Percentiles rank a stretch among this genome's conserved stretches.
These are phyloP conservation scores for Pantherophis guttatus DNA, from an alignment of 2,113 vertebrate species.

Conservation along the genomic window DNA sequence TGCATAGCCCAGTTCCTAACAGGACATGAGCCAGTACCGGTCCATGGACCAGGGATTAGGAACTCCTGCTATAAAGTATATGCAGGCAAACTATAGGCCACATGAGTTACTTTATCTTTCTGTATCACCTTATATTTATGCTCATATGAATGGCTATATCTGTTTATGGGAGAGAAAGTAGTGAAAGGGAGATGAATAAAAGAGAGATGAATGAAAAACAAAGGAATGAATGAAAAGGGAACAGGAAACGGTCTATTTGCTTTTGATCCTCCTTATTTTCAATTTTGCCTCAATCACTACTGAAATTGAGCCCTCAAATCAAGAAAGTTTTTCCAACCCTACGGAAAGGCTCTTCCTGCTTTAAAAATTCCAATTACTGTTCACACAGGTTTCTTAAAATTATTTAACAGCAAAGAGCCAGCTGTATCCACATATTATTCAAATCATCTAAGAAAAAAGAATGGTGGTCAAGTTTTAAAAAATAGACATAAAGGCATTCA, in stretches of 20 bases:
- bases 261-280: not conserved
- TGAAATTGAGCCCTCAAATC: not conserved
- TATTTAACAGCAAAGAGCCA: not conserved
- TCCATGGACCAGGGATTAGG: no score
- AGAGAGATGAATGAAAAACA: not conserved
- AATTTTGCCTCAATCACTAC: not conserved
- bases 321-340: not conserved
- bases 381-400: not conserved
- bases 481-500: not conserved
- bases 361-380: not conserved
- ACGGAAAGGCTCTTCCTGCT: not conserved
- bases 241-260: not conserved
- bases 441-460: not conserved
- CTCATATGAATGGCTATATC: no score
- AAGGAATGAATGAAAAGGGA: not conserved
- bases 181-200: not conserved
- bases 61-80: not conserved
- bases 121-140: no score
- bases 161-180: not conserved
- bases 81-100: not conserved
- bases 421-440: not conserved
- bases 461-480: not conserved
- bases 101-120: not conserved
- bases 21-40: no score
- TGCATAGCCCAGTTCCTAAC: no score